Evolutionary conservation across 2,888 invertebrate species (phyloP), one percentile per base, ranked within the genome.

Genomic region (Subacronicta megacephala): DNA sequence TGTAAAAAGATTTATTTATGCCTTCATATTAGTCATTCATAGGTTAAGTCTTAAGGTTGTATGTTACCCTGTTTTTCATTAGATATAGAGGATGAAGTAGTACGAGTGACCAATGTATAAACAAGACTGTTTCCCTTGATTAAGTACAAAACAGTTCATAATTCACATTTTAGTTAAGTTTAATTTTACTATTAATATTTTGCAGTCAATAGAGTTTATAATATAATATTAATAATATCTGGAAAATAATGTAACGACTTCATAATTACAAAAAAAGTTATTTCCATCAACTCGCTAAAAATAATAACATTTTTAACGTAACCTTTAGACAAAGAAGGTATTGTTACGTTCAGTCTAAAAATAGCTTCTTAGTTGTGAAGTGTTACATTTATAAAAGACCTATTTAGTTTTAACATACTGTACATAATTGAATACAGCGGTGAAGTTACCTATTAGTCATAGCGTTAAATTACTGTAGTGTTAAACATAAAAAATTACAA

Each of bases 401-500:
- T 54, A 62, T 35, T 56, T 60, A 54, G 62, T 49, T 71, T 31
- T 57, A 68, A 61, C 44, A 61, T 57, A 31, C 36, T 88, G 85
- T 89, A 88, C 65, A 89, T 83, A 82, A 64, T 54, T 44, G 26
- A 75, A 77, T 55, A 62, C 75, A 79, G 82, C 92, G 92, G 92
- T 92, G 71, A 85, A 83, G 93, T 93, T 93, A 92, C 92, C 93
- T 92, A 92, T 87, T 88, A 88, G 85, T 76, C 69, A 73, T 82
- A 82, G 56, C 43, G 37, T 49, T 57, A 53, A 46, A 59, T n/a
- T n/a, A n/a, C 18, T 53, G 56, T 60, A 57, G 42, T 49, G 49
- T 62, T 33, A 54, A 60, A 55, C 60, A 62, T 69, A 45, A 55
- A 62, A 65, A 66, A 64, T 26, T 47, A 54, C 41, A 60, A 54